These are phyloP conservation scores for Miopithecus talapoin DNA, from an alignment of 2,797 vertebrate genomes.

Conservation along the genomic window DNA sequence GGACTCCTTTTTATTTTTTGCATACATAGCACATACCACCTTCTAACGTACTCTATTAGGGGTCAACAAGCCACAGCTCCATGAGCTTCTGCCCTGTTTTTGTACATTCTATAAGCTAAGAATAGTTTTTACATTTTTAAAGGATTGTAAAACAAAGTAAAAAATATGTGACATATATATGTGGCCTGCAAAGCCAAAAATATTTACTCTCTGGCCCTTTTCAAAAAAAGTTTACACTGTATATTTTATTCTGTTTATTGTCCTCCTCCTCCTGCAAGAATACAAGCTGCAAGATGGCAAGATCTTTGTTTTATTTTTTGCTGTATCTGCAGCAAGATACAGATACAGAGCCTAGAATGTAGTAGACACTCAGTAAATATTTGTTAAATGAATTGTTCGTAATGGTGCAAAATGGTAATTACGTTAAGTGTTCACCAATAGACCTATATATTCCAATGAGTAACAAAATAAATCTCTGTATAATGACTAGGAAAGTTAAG, in stretches of 20 bases:
- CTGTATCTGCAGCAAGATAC: background rate
- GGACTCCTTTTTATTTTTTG: background rate
- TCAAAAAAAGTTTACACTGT: background rate
- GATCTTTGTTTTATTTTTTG: conserved; percentile 19
- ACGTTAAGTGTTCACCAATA: background rate
- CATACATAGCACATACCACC: background rate
- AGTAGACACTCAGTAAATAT: conserved; percentile 33
- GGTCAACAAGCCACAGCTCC: background rate
- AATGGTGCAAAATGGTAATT: conserved; percentile 33
- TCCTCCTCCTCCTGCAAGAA: background rate
- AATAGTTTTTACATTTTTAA: conserved; percentile 15
- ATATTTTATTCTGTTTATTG: conserved; percentile 2
- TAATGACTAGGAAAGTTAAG: background rate
- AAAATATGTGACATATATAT: background rate
- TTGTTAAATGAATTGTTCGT: conserved; percentile 25
- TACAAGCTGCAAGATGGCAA: background rate
- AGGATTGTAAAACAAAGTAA: background rate
- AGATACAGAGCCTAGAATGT: background rate
- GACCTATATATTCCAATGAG: background rate
- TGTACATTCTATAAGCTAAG: background rate
- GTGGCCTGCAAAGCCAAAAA: background rate
- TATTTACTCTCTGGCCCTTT: background rate
- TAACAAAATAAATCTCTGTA: background rate
- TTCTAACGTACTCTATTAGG: background rate
- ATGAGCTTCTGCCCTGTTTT: background rate